Evolutionary conservation across 1,140 invertebrate species (phyloP).

Genomic region (Berghia stephanieae): DNA sequence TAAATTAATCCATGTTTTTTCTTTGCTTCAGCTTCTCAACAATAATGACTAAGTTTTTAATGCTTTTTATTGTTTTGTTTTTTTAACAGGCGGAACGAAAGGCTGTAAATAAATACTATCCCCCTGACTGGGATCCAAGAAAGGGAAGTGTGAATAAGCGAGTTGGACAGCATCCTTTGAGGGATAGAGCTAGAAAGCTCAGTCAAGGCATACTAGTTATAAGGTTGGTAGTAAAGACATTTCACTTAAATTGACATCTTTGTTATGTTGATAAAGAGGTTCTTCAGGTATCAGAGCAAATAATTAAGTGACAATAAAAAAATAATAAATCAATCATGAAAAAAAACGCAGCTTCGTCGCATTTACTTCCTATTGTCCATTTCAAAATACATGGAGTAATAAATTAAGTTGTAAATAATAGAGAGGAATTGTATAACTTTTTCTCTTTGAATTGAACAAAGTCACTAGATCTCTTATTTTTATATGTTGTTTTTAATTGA

Average conservation of each 20-base stretch:
- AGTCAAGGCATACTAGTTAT: conserved; percentile 97
- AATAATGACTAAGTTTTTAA: no score
- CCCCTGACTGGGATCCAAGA: conserved; percentile 95
- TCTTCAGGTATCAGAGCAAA: background rate
- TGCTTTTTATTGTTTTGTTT: background rate
- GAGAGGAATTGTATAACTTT: background rate
- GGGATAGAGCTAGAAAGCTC: conserved; percentile 93
- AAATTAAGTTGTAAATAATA: background rate
- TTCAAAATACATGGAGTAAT: background rate
- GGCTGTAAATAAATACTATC: conserved; percentile 97
- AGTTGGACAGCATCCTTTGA: conserved; percentile 92
- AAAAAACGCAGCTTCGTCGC: no score
- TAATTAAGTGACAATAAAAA: background rate
- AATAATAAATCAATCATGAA: background rate
- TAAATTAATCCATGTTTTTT: no score
- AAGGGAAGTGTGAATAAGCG: conserved; percentile 87
- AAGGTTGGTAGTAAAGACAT: no score
- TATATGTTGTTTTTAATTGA: background rate
- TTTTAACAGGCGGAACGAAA: conserved; percentile 99
- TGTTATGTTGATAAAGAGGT: background rate
- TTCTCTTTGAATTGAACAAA: background rate
- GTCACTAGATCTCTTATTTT: background rate
- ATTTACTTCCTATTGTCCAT: background rate
- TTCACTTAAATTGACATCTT: background rate
- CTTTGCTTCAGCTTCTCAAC: no score